A percentile compares a stretch with the other conserved stretches of the same genome.
phyloP scores from a whole-genome alignment of 2,797 vertebrate species.

The Oreochromis grahami region DNA sequence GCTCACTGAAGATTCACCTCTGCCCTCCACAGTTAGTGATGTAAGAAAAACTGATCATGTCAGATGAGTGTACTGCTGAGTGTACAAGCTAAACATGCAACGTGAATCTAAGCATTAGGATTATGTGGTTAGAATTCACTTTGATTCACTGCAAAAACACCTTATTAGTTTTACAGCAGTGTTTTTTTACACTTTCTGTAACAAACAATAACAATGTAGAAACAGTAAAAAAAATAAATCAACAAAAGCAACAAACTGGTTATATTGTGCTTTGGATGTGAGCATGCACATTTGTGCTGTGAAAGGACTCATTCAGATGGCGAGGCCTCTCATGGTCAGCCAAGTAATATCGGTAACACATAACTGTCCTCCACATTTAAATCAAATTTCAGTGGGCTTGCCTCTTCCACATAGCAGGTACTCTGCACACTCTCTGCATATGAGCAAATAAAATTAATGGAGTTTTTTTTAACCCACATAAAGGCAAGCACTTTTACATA shows the following conservation, averaged over 20 bases:
- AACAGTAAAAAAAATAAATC: not conserved
- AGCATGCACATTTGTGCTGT: conserved; percentile 2
- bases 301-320: conserved; percentile 55
- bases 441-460: not conserved
- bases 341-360: conserved; percentile 61
- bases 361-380: conserved; percentile 44
- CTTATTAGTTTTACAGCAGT: not conserved
- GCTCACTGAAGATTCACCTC: not conserved
- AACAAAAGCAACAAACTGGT: not conserved
- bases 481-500: not conserved
- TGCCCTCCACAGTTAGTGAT: not conserved
- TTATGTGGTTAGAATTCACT: not conserved
- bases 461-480: not conserved
- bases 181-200: not conserved
- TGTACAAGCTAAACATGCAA: not conserved
- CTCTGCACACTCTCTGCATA: not conserved
- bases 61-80: not conserved
- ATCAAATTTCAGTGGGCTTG: conserved; percentile 20
- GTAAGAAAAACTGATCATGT: not conserved
- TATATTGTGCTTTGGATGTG: not conserved
- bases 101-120: not conserved
- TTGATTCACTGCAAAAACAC: not conserved
- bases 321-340: conserved; percentile 50
- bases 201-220: not conserved
- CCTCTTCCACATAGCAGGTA: not conserved